phyloP scores from a whole-genome alignment of 35 echinoderm and acorn worm species.

The Apostichopus californicus region DNA sequence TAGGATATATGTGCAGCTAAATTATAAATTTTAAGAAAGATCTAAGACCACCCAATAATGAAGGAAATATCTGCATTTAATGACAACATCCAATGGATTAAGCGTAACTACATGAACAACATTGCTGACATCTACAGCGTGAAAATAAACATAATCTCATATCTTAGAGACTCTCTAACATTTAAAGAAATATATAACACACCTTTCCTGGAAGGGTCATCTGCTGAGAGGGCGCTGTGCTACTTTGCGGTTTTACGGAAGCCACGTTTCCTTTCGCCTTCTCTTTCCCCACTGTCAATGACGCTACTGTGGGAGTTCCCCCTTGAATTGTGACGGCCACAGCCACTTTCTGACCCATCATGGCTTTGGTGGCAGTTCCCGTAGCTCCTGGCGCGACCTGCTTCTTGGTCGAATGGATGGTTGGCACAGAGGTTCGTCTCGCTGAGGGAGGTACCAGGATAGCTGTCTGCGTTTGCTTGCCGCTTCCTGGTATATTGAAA shows the following conservation, averaged over 20 bases:
- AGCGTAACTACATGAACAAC: too few species aligned
- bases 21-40: too few species aligned
- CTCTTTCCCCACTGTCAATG: background rate
- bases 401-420: constrained; percentile 24
- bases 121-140: too few species aligned
- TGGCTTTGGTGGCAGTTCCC: background rate
- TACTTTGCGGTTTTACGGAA: background rate
- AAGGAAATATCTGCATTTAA: too few species aligned
- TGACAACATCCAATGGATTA: too few species aligned
- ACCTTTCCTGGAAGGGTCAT: background rate
- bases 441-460: constrained; percentile 15
- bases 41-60: too few species aligned
- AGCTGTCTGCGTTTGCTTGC: constrained; percentile 40
- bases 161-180: too few species aligned
- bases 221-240: background rate
- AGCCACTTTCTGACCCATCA: background rate
- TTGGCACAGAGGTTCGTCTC: background rate
- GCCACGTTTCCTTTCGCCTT: background rate
- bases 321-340: background rate
- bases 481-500: constrained; percentile 28
- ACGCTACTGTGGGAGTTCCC: background rate
- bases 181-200: background rate
- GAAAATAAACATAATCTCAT: too few species aligned
- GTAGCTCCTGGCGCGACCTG: background rate
- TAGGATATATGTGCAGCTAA: too few species aligned